These are phyloP conservation scores for Geodia barretti DNA, from an alignment of 37 sponge, comb jelly and placozoan species.

Conservation along the genomic window DNA sequence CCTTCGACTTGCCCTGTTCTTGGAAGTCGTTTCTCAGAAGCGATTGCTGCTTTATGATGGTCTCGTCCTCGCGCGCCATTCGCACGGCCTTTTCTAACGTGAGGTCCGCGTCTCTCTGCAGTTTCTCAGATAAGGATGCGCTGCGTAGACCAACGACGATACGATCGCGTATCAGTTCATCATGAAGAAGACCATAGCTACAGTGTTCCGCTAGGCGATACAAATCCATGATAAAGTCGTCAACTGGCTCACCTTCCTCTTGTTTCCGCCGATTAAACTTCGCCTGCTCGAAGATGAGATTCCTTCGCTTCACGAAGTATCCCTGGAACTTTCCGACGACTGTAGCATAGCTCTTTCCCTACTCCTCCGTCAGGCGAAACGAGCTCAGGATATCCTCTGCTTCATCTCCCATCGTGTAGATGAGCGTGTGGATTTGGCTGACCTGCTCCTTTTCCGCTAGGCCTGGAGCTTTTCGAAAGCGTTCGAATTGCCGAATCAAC, in stretches of 20 bases:
- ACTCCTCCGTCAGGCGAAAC: neutral
- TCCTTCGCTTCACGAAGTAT: constrained; percentile 21
- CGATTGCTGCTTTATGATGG: constrained; percentile 25
- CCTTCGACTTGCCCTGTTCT: too few relatives aligned
- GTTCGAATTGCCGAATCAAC: constrained; percentile 39
- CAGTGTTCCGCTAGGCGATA: constrained; percentile 33
- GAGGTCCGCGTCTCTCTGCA: constrained; percentile 18
- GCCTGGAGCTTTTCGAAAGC: constrained; percentile 24
- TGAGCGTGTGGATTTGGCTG: constrained; percentile 19
- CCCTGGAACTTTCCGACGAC: constrained; percentile 8
- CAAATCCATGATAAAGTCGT: constrained; percentile 27
- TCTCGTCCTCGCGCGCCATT: constrained; percentile 5
- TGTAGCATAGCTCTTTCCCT: constrained; percentile 15
- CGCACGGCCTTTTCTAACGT: constrained; percentile 5
- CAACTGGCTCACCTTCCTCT: constrained; percentile 35
- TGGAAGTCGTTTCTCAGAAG: constrained; percentile 14
- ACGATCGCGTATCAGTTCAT: constrained; percentile 40
- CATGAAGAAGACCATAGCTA: constrained; percentile 21
- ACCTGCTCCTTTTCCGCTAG: constrained; percentile 13
- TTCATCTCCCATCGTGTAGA: constrained; percentile 35
- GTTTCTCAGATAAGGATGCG: constrained; percentile 32
- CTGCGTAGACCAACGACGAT: constrained; percentile 34
- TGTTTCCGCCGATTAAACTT: constrained; percentile 38
- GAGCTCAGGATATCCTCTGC: constrained; percentile 38
- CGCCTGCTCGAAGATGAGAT: constrained; percentile 39